Evolutionary conservation across 2,797 vertebrate species (phyloP).

Genomic region (Hippocampus kuda): DNA sequence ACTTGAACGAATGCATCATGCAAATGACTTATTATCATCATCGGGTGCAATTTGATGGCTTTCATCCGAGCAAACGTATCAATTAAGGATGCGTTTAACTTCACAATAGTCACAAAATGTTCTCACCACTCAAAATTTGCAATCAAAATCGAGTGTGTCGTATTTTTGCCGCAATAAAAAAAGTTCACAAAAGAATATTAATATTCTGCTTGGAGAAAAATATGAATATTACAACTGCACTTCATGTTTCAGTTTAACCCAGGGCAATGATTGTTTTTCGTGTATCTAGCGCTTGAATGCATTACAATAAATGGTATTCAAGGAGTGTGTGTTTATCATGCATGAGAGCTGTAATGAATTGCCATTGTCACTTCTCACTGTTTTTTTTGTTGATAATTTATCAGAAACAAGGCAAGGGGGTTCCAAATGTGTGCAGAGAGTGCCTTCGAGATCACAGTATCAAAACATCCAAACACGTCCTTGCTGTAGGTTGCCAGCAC

Average conservation of each 20-base stretch:
- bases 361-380: not conserved
- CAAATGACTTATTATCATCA: not conserved
- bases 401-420: not conserved
- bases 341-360: not conserved
- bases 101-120: not conserved
- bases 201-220: not conserved
- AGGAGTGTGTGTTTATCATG: not conserved
- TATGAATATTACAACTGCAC: not conserved
- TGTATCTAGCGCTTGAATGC: not conserved
- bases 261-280: not conserved
- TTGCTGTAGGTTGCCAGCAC: slow-evolving; percentile 13
- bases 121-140: not conserved
- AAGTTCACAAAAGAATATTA: not conserved
- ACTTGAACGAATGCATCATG: not conserved
- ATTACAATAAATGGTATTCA: not conserved
- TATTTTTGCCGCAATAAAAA: not conserved
- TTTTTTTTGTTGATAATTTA: not conserved
- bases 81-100: slow-evolving; percentile 13
- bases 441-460: slow-evolving; percentile 6
- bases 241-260: slow-evolving; percentile 1
- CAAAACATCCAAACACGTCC: slow-evolving; percentile 11
- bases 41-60: not conserved
- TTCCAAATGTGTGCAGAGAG: not conserved
- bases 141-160: not conserved
- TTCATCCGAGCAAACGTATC: not conserved